These are phyloP conservation scores for Ptychochromis oligacanthus DNA, from an alignment of 2,113 vertebrate species.

Conservation along the genomic window DNA sequence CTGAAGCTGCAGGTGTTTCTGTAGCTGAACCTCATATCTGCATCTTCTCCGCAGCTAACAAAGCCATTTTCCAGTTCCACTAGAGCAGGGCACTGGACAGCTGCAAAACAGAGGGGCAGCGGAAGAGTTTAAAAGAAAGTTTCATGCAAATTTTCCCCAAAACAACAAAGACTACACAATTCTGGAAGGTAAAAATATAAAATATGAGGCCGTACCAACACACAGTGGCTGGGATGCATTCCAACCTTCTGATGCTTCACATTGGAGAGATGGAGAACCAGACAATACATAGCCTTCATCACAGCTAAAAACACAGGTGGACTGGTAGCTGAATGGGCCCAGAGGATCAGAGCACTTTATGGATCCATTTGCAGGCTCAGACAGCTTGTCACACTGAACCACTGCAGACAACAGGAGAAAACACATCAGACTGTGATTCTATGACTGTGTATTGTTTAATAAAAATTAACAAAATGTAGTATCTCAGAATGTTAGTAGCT, in stretches of 20 bases:
- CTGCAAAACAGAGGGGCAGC: constrained; percentile 46
- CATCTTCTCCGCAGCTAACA: constrained; percentile 75
- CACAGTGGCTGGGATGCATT: not conserved
- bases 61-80: constrained; percentile 60
- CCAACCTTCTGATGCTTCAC: rapidly evolving
- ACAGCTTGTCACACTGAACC: constrained; percentile 63
- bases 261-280: not conserved
- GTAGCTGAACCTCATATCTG: constrained; percentile 70
- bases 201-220: not conserved
- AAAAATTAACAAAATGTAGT: not conserved
- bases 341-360: constrained; percentile 58
- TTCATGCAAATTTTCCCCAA: rapidly evolving
- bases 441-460: not conserved
- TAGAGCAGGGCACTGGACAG: constrained; percentile 63
- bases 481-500: not conserved
- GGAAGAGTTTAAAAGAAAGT: too few species aligned
- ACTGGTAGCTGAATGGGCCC: constrained; percentile 62
- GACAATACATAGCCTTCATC: constrained; percentile 64
- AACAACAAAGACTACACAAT: not conserved
- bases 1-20: constrained; percentile 80
- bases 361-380: constrained; percentile 18
- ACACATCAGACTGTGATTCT: not conserved
- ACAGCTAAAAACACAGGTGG: constrained; percentile 72
- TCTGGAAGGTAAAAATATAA: too few species aligned
- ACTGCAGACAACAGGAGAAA: constrained; percentile 45